phyloP scores from a whole-genome alignment of 30 jellyfish, hydroid and myxozoan species.

The Euphysa ruthae region DNA sequence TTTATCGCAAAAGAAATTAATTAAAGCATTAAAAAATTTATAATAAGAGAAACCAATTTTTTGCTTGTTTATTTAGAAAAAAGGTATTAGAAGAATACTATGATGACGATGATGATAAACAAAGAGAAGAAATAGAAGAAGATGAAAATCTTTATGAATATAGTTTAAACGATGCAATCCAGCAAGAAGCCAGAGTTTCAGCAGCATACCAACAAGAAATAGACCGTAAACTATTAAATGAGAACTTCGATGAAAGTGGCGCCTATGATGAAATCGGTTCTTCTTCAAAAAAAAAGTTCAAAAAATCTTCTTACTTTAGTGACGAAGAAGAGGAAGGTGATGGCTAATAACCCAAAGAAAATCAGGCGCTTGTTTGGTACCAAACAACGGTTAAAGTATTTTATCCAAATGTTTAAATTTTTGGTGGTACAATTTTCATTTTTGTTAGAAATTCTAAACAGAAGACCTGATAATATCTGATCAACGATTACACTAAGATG shows the following conservation, averaged over 20 bases:
- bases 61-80: constrained; percentile 9
- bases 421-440: too few relatives aligned
- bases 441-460: too few relatives aligned
- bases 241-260: constrained; percentile 1
- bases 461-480: too few relatives aligned
- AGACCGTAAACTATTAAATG: constrained; percentile 22
- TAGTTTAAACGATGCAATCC: constrained; percentile 76
- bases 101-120: constrained; percentile 28
- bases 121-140: constrained; percentile 45
- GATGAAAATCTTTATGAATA: constrained; percentile 81
- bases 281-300: constrained; percentile 33
- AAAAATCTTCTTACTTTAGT: constrained; percentile 79
- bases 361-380: too few relatives aligned
- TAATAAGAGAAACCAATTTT: too few relatives aligned
- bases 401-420: too few relatives aligned
- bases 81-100: constrained; percentile 16
- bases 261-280: background rate
- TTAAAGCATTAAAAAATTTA: too few relatives aligned
- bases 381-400: too few relatives aligned
- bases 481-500: too few relatives aligned
- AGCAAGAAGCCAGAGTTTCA: constrained; percentile 43
- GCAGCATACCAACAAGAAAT: constrained; percentile 5
- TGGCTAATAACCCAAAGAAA: too few relatives aligned
- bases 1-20: too few relatives aligned
- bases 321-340: constrained; percentile 93